phyloP scores from a whole-genome alignment of 2,797 vertebrate species.

The Chrysocyon brachyurus region DNA sequence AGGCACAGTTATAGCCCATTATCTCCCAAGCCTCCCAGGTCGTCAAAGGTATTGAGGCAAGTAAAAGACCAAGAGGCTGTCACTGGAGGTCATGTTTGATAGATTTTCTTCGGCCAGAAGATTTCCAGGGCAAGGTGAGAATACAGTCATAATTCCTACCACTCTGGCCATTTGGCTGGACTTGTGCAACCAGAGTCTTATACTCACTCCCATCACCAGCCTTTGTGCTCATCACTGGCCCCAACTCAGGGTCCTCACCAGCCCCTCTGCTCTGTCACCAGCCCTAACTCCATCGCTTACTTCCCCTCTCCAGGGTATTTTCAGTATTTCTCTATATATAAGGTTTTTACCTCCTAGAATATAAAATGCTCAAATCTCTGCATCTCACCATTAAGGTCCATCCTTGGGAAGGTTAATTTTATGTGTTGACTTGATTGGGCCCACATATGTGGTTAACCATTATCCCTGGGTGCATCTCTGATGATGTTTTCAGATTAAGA shows the following conservation, averaged over 20 bases:
- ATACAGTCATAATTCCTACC: background rate
- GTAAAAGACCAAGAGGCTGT: background rate
- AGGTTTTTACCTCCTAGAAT: background rate
- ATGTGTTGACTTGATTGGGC: rapidly evolving
- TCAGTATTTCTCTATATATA: rapidly evolving
- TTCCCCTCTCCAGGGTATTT: rapidly evolving
- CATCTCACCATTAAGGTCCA: background rate
- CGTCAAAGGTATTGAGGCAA: background rate
- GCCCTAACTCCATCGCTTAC: rapidly evolving
- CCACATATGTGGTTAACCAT: background rate
- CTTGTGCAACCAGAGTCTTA: background rate
- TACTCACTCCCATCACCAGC: background rate
- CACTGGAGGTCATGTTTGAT: background rate
- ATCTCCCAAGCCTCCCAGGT: background rate
- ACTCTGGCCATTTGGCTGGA: background rate
- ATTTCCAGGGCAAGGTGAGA: background rate
- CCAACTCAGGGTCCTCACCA: background rate
- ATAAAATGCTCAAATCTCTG: background rate
- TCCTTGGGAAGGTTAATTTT: too few relatives aligned
- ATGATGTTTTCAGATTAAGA: background rate
- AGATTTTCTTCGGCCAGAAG: background rate
- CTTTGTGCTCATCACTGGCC: too few relatives aligned
- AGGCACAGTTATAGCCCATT: background rate
- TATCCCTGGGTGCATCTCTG: too few relatives aligned
- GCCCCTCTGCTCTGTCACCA: background rate